phyloP scores from a whole-genome alignment of 2,888 invertebrate genomes.

The Drosophila lutescens region DNA sequence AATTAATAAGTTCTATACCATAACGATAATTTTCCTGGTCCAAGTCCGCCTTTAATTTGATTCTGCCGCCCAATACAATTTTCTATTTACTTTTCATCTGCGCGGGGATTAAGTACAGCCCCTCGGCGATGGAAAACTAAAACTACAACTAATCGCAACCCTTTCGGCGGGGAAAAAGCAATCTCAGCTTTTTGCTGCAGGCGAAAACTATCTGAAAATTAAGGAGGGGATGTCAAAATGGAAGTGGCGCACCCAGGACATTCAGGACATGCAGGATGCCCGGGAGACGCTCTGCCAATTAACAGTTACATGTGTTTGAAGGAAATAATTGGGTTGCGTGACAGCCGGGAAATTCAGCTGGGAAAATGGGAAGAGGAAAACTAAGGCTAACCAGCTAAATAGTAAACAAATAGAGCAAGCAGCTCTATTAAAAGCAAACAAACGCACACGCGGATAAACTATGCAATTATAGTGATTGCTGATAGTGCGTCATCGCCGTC shows the following conservation, averaged over 20 bases:
- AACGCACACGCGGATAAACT: conserved; percentile 41
- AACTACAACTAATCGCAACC: conserved; percentile 30
- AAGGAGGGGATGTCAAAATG: background rate
- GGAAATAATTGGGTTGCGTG: conserved; percentile 75
- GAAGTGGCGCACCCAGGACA: conserved; percentile 54
- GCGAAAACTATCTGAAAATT: conserved; percentile 46
- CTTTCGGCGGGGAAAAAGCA: conserved; percentile 50
- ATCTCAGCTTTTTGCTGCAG: conserved; percentile 56
- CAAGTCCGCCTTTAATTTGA: conserved; percentile 16
- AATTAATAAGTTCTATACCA: background rate
- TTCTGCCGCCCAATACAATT: background rate
- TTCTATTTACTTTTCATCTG: conserved; percentile 40
- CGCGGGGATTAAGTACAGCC: conserved; percentile 11
- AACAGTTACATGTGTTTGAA: conserved; percentile 78
- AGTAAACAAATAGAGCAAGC: conserved; percentile 67
- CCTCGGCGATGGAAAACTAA: background rate
- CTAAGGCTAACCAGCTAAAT: conserved; percentile 47
- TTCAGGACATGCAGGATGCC: conserved; percentile 46
- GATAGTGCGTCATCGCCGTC: conserved; percentile 71
- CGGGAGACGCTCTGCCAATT: conserved; percentile 78
- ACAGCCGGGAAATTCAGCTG: conserved; percentile 52
- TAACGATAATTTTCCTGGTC: background rate
- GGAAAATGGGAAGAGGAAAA: conserved; percentile 15
- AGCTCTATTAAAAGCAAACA: conserved; percentile 61
- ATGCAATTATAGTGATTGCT: conserved; percentile 65